phyloP scores from a whole-genome alignment of 2,113 vertebrate species.

The Catharus bicknelli region DNA sequence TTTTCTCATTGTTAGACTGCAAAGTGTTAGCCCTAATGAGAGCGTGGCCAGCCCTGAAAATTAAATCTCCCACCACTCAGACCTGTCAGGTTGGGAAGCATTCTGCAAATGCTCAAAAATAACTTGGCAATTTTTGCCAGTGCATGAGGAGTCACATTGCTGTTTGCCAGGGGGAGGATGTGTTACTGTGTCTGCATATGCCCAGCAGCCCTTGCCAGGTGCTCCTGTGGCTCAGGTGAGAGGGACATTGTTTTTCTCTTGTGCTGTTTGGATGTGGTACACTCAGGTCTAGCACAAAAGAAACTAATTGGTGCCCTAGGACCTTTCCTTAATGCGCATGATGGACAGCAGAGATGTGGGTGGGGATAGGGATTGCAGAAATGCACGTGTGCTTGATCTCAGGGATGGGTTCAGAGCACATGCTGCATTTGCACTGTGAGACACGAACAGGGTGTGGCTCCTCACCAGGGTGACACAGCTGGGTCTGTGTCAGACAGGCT shows the following conservation, averaged over 20 bases:
- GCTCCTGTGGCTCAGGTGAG: background rate
- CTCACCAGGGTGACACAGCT: background rate
- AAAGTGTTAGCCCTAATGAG: background rate
- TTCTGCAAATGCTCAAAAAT: background rate
- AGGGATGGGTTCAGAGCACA: background rate
- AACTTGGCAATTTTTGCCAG: background rate
- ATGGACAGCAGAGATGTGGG: background rate
- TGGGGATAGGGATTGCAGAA: background rate
- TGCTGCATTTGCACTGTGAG: rapidly evolving
- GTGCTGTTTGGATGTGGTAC: background rate
- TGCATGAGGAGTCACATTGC: background rate
- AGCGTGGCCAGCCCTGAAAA: background rate
- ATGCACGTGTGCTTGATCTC: rapidly evolving
- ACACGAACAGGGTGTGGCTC: background rate
- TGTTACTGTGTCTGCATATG: background rate
- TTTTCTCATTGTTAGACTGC: background rate
- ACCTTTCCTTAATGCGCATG: background rate
- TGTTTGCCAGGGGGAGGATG: background rate
- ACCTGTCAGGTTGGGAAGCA: background rate
- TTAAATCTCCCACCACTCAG: background rate
- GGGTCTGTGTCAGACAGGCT: background rate
- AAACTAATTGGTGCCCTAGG: background rate
- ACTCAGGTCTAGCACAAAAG: background rate
- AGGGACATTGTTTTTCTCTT: background rate
- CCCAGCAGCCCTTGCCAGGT: background rate